Evolutionary conservation across 2,888 invertebrate species (phyloP).

Genomic region (Aromia moschata): DNA sequence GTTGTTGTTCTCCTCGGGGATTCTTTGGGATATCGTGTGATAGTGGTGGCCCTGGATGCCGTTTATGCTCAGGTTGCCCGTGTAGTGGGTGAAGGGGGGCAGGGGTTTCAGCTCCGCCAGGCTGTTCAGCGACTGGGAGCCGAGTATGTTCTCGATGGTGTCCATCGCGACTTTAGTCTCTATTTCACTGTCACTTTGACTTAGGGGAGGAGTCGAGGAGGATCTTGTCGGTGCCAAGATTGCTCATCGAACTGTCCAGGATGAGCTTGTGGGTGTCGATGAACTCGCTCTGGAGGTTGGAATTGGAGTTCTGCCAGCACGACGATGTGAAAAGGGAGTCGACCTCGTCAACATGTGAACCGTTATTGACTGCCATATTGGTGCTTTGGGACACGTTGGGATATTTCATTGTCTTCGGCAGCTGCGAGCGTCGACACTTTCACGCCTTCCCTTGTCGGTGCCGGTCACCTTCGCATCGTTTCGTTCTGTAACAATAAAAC

Average conservation of each 20-base stretch:
- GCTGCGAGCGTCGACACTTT: conserved; percentile 8
- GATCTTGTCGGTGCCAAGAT: conserved; percentile 65
- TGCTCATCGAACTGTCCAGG: conserved; percentile 67
- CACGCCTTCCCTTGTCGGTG: neutral
- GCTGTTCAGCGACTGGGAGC: conserved; percentile 53
- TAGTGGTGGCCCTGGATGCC: conserved; percentile 89
- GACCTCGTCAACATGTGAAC: conserved; percentile 65
- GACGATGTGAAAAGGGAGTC: conserved; percentile 78
- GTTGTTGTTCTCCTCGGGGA: conserved; percentile 80
- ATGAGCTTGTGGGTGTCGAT: conserved; percentile 67
- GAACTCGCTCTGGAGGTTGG: conserved; percentile 64
- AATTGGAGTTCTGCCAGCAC: conserved; percentile 71
- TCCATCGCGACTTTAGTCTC: conserved; percentile 67
- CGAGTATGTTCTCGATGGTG: conserved; percentile 63
- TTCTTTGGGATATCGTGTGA: conserved; percentile 82
- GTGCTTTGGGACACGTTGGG: conserved; percentile 59
- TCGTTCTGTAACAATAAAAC: conserved; percentile 18
- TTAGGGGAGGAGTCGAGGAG: conserved; percentile 66
- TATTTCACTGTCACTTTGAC: conserved; percentile 63
- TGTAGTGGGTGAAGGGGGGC: conserved; percentile 88
- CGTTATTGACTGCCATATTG: conserved; percentile 61
- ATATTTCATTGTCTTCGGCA: conserved; percentile 63
- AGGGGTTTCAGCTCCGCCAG: conserved; percentile 86
- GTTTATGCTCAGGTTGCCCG: conserved; percentile 86
- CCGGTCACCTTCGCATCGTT: conserved; percentile 1